Conservation (phyloP, 2,888 invertebrate genomes). For the Euproctis similis region DNA sequence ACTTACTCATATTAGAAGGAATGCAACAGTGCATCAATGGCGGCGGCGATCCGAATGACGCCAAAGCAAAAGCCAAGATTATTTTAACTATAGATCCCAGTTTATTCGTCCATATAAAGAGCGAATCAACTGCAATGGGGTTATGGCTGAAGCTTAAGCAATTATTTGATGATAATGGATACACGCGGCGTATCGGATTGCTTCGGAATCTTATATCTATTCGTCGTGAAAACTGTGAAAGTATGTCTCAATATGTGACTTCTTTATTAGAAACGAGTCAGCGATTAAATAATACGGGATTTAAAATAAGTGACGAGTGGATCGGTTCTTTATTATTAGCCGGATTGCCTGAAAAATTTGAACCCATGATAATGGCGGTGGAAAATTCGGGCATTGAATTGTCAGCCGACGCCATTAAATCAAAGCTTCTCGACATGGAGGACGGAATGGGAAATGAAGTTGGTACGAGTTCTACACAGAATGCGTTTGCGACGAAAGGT, state of each 20-base stretch:
- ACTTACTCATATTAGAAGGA: constrained; percentile 7
- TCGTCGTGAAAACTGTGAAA: too few species aligned
- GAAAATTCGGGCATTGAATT: too few species aligned
- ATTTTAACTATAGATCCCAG: constrained; percentile 7
- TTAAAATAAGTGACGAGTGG: too few species aligned
- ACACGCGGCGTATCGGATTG: constrained; percentile 2
- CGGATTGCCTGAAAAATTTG: constrained; percentile 6
- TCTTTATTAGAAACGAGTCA: constrained; percentile 6
- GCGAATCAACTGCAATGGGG: constrained; percentile 4
- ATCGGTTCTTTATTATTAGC: too few species aligned
- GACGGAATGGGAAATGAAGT: too few species aligned
- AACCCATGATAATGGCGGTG: too few species aligned
- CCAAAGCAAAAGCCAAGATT: constrained; percentile 9
- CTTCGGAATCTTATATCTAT: constrained; percentile 8
- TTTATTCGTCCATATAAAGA: constrained; percentile 8
- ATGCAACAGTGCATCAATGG: neutral
- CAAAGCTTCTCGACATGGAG: too few species aligned
- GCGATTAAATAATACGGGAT: too few species aligned
- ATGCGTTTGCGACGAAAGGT: too few species aligned
- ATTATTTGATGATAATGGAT: constrained; percentile 1
- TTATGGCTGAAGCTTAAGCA: constrained; percentile 6
- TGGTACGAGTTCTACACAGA: too few species aligned
- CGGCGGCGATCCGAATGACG: constrained; percentile 2
- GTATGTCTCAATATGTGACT: constrained; percentile 8
- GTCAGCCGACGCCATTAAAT: too few species aligned